Conservation (phyloP, 2,888 invertebrate species). For the Siphlonurus alternatus region DNA sequence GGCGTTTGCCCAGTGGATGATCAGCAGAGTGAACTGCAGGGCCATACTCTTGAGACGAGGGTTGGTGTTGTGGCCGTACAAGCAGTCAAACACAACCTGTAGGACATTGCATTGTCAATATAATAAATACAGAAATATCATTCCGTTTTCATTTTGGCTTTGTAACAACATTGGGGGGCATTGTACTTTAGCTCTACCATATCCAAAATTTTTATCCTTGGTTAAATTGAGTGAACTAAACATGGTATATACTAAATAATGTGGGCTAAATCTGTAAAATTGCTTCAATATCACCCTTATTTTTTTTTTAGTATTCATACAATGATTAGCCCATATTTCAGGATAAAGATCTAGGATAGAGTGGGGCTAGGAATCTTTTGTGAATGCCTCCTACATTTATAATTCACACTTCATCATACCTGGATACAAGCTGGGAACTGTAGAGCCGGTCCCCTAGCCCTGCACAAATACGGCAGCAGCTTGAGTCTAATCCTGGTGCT, state of each 20-base stretch:
- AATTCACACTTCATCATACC: too few relatives aligned
- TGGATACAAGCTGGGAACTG: slow-evolving; percentile 58
- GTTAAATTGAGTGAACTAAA: not conserved
- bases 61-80: slow-evolving; percentile 72
- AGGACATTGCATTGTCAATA: too few relatives aligned
- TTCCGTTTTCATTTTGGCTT: too few relatives aligned
- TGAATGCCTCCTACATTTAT: too few relatives aligned
- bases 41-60: slow-evolving; percentile 64
- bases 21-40: slow-evolving; percentile 62
- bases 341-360: too few relatives aligned
- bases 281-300: too few relatives aligned
- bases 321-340: too few relatives aligned
- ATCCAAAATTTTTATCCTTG: slow-evolving; percentile 4
- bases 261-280: too few relatives aligned
- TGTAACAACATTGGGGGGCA: too few relatives aligned
- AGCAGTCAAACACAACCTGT: slow-evolving; percentile 69
- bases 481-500: slow-evolving; percentile 72
- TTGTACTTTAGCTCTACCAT: too few relatives aligned
- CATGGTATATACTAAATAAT: not conserved
- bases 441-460: slow-evolving; percentile 26
- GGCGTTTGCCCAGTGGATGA: slow-evolving; percentile 51
- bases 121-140: slow-evolving; percentile 13
- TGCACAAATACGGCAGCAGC: slow-evolving; percentile 64
- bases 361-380: too few relatives aligned
- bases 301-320: too few relatives aligned